Conservation (phyloP, 1,140 invertebrate species). For the Ctenoplectra terminalis region DNA sequence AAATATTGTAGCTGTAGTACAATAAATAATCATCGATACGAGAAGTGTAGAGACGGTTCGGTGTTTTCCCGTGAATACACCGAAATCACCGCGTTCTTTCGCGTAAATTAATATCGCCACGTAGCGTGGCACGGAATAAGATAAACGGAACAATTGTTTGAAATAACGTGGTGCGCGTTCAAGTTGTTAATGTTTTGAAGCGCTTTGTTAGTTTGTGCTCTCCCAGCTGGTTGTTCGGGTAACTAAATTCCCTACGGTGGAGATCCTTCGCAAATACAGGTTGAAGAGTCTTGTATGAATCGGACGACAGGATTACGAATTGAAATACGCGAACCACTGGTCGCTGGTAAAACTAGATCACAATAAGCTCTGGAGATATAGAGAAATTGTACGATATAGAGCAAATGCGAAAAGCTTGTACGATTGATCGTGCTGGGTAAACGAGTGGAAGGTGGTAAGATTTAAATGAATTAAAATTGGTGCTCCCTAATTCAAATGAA, state of each 20-base stretch:
- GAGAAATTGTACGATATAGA: background rate
- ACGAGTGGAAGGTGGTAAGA: background rate
- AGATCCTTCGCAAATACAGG: constrained; percentile 24
- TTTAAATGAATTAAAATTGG: background rate
- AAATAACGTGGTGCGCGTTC: constrained; percentile 15
- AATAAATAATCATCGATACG: background rate
- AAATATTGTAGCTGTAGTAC: too few species aligned
- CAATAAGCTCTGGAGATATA: background rate
- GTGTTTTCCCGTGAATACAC: background rate
- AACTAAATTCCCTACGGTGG: background rate
- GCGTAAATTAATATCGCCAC: constrained; percentile 5
- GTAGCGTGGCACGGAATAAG: background rate
- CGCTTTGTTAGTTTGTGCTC: background rate
- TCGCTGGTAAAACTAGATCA: background rate
- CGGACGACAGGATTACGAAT: constrained; percentile 23
- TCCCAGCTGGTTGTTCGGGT: background rate
- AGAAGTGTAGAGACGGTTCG: background rate
- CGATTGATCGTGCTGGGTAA: background rate
- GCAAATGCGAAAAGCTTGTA: background rate
- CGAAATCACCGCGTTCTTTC: background rate
- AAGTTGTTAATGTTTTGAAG: constrained; percentile 54
- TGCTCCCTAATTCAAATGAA: background rate
- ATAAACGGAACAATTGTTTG: background rate
- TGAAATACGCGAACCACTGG: background rate
- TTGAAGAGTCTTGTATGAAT: background rate